Conservation (phyloP, 2,888 invertebrate species). For the Eulithis testata region DNA sequence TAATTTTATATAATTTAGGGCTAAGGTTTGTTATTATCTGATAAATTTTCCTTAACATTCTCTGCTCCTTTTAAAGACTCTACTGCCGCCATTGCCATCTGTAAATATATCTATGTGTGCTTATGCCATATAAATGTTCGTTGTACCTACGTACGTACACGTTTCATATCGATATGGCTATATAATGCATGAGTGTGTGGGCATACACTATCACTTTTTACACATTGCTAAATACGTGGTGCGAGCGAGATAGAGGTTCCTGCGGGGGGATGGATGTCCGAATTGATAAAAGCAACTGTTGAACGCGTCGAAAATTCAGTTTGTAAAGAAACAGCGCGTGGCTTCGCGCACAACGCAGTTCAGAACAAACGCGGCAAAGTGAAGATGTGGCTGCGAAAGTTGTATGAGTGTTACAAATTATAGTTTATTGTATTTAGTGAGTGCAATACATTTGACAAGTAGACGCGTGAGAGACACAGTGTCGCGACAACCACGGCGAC, state of each 20-base stretch:
- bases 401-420: conserved; percentile 68
- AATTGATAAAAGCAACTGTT: conserved; percentile 83
- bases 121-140: conserved; percentile 53
- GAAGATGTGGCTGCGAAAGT: conserved; percentile 75
- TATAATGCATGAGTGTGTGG: conserved; percentile 54
- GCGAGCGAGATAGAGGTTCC: conserved; percentile 62
- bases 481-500: conserved; percentile 65
- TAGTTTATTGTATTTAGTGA: conserved; percentile 59
- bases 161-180: conserved; percentile 54
- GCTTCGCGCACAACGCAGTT: conserved; percentile 57
- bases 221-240: conserved; percentile 49
- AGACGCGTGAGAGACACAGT: conserved; percentile 53
- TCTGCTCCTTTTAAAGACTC: conserved; percentile 32
- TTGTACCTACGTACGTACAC: conserved; percentile 37
- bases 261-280: conserved; percentile 70
- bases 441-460: conserved; percentile 49
- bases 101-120: conserved; percentile 38
- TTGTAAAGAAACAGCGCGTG: conserved; percentile 66
- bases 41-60: conserved; percentile 36
- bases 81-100: conserved; percentile 37
- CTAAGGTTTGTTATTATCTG: conserved; percentile 10
- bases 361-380: conserved; percentile 62
- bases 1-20: neutral
- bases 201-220: conserved; percentile 63
- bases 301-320: conserved; percentile 79